Evolutionary conservation across 2,797 vertebrate species (phyloP).

Genomic region (Pteronotus mesoamericanus): DNA sequence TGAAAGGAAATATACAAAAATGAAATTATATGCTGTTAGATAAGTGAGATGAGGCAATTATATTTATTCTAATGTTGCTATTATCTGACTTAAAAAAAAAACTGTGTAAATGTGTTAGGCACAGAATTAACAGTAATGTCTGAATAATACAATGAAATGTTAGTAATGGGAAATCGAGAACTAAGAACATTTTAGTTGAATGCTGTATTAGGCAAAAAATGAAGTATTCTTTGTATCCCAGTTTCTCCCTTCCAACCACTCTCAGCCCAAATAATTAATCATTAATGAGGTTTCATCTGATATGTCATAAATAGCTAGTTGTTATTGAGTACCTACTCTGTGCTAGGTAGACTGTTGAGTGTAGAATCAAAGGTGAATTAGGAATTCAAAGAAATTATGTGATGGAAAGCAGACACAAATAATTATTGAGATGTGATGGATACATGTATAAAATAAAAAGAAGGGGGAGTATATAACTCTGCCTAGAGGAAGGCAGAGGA

Average conservation of each 20-base stretch:
- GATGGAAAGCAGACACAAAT: background rate
- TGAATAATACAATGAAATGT: background rate
- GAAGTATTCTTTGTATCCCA: background rate
- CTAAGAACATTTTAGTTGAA: background rate
- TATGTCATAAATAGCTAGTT: background rate
- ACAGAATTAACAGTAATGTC: background rate
- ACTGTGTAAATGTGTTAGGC: background rate
- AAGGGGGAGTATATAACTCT: background rate
- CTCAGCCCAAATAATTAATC: background rate
- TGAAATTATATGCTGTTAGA: background rate
- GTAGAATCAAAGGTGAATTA: conserved; percentile 14
- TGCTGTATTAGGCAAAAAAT: background rate
- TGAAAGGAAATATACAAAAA: conserved; percentile 21
- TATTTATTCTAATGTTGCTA: conserved; percentile 5
- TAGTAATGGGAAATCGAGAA: background rate
- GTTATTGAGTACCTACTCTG: background rate
- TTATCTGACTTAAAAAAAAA: conserved; percentile 7
- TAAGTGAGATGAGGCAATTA: background rate
- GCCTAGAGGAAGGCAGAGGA: background rate
- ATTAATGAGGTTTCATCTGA: background rate
- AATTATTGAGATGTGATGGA: background rate
- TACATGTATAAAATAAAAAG: background rate
- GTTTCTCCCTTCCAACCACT: background rate
- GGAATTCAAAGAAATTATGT: background rate
- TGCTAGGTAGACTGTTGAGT: background rate